phyloP scores from a whole-genome alignment of 2,888 invertebrate genomes.

The Cheilosia scutellata region DNA sequence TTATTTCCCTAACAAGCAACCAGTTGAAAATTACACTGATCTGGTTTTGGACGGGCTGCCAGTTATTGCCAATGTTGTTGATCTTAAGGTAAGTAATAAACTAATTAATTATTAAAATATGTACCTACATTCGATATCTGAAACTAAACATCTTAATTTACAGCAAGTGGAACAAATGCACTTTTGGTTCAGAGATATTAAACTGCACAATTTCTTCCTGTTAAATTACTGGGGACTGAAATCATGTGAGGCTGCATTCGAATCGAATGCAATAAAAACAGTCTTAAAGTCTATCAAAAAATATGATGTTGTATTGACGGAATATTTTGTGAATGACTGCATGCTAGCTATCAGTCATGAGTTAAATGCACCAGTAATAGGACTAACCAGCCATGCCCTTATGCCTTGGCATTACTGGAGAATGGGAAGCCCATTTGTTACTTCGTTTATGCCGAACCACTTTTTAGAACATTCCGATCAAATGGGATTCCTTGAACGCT shows the following conservation, averaged over 20 bases:
- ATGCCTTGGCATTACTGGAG: constrained; percentile 86
- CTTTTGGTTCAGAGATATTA: constrained; percentile 65
- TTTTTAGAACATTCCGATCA: constrained; percentile 84
- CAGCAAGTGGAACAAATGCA: constrained; percentile 51
- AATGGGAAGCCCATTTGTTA: constrained; percentile 85
- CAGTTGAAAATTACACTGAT: constrained; percentile 80
- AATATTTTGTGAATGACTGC: constrained; percentile 89
- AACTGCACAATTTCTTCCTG: constrained; percentile 79
- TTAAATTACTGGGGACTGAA: constrained; percentile 78
- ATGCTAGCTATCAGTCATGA: constrained; percentile 87
- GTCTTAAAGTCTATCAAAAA: constrained; percentile 82
- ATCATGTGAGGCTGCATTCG: constrained; percentile 79
- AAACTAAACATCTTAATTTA: background rate
- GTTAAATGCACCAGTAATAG: constrained; percentile 86
- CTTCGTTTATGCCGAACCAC: constrained; percentile 85
- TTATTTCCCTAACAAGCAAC: constrained; percentile 82
- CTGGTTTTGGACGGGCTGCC: constrained; percentile 78
- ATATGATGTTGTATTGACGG: constrained; percentile 88
- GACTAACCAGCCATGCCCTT: constrained; percentile 85
- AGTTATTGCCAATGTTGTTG: constrained; percentile 78
- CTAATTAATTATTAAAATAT: no score
- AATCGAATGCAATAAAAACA: constrained; percentile 78
- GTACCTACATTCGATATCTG: background rate
- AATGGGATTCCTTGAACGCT: constrained; percentile 83
- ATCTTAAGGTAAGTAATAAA: constrained; percentile 78